Conservation (phyloP, 2,113 vertebrate species). For the Asarcornis scutulata region DNA sequence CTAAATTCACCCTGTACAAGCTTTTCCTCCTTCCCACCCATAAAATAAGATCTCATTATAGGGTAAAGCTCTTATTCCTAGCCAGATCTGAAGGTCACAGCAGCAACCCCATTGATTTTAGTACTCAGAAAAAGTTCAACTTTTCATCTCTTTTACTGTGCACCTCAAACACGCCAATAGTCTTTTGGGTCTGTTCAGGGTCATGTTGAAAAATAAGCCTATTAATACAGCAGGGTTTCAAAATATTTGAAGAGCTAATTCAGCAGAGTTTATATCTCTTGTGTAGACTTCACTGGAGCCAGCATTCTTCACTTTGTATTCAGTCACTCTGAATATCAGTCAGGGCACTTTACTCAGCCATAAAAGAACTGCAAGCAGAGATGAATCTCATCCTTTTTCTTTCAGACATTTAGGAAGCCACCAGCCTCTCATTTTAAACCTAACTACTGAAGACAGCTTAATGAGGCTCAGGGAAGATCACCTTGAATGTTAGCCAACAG, state of each 20-base stretch:
- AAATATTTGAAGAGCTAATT: neutral
- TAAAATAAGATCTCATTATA: neutral
- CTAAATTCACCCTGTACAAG: neutral
- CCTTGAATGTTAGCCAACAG: conserved; percentile 19
- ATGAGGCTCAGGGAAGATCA: conserved; percentile 36
- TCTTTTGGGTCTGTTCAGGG: neutral
- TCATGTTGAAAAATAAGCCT: neutral
- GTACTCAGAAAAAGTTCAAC: neutral
- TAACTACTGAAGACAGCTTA: neutral
- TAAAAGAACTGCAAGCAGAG: conserved; percentile 17
- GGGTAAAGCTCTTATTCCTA: neutral
- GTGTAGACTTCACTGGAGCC: neutral
- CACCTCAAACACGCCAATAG: neutral
- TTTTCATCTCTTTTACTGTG: neutral
- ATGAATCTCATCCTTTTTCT: conserved; percentile 29
- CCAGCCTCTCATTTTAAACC: neutral
- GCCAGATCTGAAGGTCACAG: conserved; percentile 7
- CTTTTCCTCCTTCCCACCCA: neutral
- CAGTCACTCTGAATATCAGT: conserved; percentile 34
- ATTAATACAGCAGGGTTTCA: neutral
- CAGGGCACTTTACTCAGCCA: conserved; percentile 28
- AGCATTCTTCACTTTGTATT: conserved; percentile 21
- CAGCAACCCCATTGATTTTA: neutral
- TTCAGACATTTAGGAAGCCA: conserved; percentile 24
- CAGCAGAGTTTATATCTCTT: conserved; percentile 37